phyloP scores from a whole-genome alignment of 1,140 invertebrate species.

The Agrilus planipennis region DNA sequence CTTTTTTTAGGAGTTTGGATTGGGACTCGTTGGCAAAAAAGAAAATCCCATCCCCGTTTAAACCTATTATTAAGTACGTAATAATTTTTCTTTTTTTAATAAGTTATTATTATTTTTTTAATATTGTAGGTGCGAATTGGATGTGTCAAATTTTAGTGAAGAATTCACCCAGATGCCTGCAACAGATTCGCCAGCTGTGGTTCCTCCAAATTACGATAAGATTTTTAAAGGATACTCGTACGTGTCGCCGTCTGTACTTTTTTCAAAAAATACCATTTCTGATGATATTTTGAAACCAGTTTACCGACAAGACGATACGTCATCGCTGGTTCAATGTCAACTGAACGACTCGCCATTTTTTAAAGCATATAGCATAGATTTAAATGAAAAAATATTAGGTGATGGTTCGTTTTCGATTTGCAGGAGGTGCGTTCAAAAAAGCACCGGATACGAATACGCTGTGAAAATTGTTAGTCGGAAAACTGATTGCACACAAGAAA shows the following conservation, averaged over 20 bases:
- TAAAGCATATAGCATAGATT: conserved; percentile 65
- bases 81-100: background rate
- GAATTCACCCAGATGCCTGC: conserved; percentile 89
- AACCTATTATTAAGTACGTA: conserved; percentile 53
- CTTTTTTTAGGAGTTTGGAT: conserved; percentile 67
- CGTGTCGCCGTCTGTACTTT: conserved; percentile 84
- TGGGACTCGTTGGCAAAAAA: conserved; percentile 67
- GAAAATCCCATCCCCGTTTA: conserved; percentile 66
- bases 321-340: conserved; percentile 17
- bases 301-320: conserved; percentile 32
- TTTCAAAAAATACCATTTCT: conserved; percentile 73
- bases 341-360: conserved; percentile 76
- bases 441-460: conserved; percentile 64
- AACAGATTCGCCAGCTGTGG: conserved; percentile 80
- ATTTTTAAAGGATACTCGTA: conserved; percentile 90
- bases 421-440: conserved; percentile 64
- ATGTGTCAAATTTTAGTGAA: conserved; percentile 91
- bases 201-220: conserved; percentile 74
- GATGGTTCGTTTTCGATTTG: conserved; percentile 86
- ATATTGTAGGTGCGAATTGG: conserved; percentile 55
- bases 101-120: background rate
- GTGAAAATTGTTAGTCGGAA: conserved; percentile 84
- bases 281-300: conserved; percentile 33
- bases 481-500: conserved; percentile 64
- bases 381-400: conserved; percentile 57